These are phyloP conservation scores for Erpetoichthys calabaricus DNA, from an alignment of 2,797 vertebrate genomes.

Conservation along the genomic window DNA sequence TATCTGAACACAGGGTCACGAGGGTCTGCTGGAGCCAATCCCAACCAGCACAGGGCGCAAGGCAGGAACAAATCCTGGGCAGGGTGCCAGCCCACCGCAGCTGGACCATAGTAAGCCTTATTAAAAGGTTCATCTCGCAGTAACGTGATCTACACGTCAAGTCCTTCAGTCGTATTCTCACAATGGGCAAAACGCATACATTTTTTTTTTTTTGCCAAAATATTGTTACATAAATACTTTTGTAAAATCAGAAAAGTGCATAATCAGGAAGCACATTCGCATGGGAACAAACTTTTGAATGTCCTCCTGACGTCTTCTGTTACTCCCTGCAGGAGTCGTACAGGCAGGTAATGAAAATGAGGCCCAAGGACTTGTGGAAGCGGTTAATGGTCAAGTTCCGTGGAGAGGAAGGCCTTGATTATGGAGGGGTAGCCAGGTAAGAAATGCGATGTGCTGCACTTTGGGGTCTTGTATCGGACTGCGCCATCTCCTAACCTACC, in stretches of 20 bases:
- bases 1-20: too few relatives aligned
- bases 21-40: too few relatives aligned
- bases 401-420: slow-evolving; percentile 91
- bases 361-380: slow-evolving; percentile 94
- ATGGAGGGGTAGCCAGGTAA: slow-evolving; percentile 92
- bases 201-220: too few relatives aligned
- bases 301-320: background rate
- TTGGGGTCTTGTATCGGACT: too few relatives aligned
- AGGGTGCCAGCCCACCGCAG: too few relatives aligned
- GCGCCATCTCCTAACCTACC: too few relatives aligned
- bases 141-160: too few relatives aligned
- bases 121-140: too few relatives aligned
- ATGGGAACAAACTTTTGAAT: background rate
- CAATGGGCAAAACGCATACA: too few relatives aligned
- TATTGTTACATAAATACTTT: background rate
- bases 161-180: background rate
- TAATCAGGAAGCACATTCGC: background rate
- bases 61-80: too few relatives aligned
- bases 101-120: too few relatives aligned
- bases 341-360: slow-evolving; percentile 98
- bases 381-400: slow-evolving; percentile 97
- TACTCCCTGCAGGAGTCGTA: slow-evolving; percentile 71
- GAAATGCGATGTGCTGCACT: background rate
- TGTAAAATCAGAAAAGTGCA: background rate
- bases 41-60: too few relatives aligned